Percentiles rank a stretch among this genome's conserved stretches.
phyloP scores from a whole-genome alignment of 2,888 invertebrate genomes.

The Chrysotoxum bicinctum region DNA sequence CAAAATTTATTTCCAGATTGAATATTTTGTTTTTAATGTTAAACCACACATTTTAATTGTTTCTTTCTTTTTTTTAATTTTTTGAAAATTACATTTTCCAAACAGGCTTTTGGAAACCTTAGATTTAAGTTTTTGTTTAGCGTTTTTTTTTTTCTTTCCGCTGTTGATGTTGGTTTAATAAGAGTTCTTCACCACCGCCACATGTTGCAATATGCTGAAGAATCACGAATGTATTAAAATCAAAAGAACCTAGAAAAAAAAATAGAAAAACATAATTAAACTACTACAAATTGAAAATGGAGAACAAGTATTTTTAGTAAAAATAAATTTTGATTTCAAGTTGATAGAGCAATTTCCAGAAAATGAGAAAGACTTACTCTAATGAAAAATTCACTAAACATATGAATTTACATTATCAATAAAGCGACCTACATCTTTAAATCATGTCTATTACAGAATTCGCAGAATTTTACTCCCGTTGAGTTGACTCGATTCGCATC shows the following conservation, averaged over 20 bases:
- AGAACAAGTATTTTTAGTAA: too few relatives aligned
- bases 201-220: not conserved
- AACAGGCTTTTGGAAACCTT: not conserved
- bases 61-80: conserved; percentile 1
- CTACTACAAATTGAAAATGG: too few relatives aligned
- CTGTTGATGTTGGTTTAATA: not conserved
- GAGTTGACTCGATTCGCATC: too few relatives aligned
- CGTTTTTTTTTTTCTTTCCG: not conserved
- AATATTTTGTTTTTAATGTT: conserved; percentile 12
- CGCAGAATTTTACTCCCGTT: too few relatives aligned
- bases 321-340: too few relatives aligned
- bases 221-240: conserved; percentile 20
- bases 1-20: not conserved
- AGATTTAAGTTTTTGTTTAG: not conserved
- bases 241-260: conserved; percentile 22
- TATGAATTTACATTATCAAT: too few relatives aligned
- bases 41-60: conserved; percentile 52
- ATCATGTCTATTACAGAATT: too few relatives aligned
- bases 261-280: not conserved
- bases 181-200: conserved; percentile 1
- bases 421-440: too few relatives aligned
- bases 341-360: too few relatives aligned
- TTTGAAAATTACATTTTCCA: conserved; percentile 58
- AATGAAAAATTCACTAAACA: too few relatives aligned
- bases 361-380: too few relatives aligned